Base-by-base conservation (phyloP, 2,113 vertebrate species). In the Rhadina sibilatrix region DNA sequence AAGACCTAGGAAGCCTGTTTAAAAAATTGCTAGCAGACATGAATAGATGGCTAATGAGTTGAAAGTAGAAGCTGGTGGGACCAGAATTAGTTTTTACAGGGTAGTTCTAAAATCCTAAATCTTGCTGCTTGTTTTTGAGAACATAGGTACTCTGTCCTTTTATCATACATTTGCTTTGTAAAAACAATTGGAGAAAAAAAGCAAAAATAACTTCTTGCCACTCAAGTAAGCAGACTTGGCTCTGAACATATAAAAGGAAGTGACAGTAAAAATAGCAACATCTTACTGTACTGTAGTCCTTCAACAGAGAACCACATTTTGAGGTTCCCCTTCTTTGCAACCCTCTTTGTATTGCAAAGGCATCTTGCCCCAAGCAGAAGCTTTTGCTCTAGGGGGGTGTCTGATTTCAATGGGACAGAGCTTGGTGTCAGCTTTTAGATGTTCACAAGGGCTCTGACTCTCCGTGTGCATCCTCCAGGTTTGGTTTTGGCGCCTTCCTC, bases 241-340 rank as follows among this genome's bases (percentile, higher is more conserved):
- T 83, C 54, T 57, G 64, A 90, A 70, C 47, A 37, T 31, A 37
- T 50, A 63, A 83, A 93, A 78, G 88, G 79, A 93, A 93, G 60
- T 84, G 63, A 47, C 18, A 54, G 35, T 74, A 89, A 96, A 95
- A 96, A 74, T 52, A 96, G 88, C 59, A 90, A 81, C 79, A 44
- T 90, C 27, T 93, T 88, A 28, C 54, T 69, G 42, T 61, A 35
- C 18, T 69, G 72, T 31, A 83, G 64, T 66, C 47, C 75, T 87
- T 90, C 71, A 83, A 61, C 12, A 65, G 49, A 87, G 83, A 93
- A 81, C 49, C 49, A 80, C 66, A 72, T 70, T 83, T 74, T 69
- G 79, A 93, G 59, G 71, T 90, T 95, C 83, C 71, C 54, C 63
- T 94, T 94, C 92, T 95, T 89, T 91, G 87, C 37, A 70, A 91